A percentile compares a stretch with the other conserved stretches of the same genome.
Conservation (phyloP, 23 tunicate genomes). For the Trididemnum nubilum region DNA sequence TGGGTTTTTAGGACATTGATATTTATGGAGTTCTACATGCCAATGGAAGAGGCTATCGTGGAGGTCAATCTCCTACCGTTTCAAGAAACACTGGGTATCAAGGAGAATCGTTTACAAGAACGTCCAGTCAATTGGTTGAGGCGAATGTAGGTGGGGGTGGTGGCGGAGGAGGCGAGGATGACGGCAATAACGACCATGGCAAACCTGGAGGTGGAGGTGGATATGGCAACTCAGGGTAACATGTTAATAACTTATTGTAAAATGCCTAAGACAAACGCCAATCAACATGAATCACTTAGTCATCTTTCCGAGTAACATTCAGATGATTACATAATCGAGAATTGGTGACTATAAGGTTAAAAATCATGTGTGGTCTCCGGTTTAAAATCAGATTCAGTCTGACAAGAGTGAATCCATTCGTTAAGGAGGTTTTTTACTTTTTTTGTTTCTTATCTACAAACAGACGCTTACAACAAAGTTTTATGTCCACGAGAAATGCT, state of each 20-base stretch:
- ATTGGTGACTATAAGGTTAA: too few relatives aligned
- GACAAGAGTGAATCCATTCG: too few relatives aligned
- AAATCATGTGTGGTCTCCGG: too few relatives aligned
- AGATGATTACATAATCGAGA: too few relatives aligned
- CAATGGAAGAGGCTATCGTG: conserved; percentile 49
- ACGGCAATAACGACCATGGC: conserved; percentile 38
- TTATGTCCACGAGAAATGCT: too few relatives aligned
- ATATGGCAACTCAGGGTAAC: conserved; percentile 47
- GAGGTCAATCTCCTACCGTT: conserved; percentile 28
- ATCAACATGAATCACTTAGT: too few relatives aligned
- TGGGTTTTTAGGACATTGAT: conserved; percentile 35
- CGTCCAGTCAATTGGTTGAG: conserved; percentile 9
- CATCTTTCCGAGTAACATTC: too few relatives aligned
- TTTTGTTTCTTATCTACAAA: too few relatives aligned
- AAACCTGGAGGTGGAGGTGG: conserved; percentile 66
- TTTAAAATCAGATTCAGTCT: too few relatives aligned
- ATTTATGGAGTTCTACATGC: conserved; percentile 44
- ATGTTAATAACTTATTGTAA: neutral
- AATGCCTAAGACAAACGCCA: too few relatives aligned
- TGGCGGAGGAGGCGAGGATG: conserved; percentile 53
- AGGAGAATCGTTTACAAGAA: conserved; percentile 44
- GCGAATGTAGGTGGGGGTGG: conserved; percentile 47
- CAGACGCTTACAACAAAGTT: too few relatives aligned
- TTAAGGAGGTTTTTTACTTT: too few relatives aligned
- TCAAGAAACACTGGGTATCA: conserved; percentile 15